A percentile compares a stretch with the other conserved stretches of the same genome.
phyloP scores from a whole-genome alignment of 2,888 invertebrate genomes.

The Helobdella robusta region DNA sequence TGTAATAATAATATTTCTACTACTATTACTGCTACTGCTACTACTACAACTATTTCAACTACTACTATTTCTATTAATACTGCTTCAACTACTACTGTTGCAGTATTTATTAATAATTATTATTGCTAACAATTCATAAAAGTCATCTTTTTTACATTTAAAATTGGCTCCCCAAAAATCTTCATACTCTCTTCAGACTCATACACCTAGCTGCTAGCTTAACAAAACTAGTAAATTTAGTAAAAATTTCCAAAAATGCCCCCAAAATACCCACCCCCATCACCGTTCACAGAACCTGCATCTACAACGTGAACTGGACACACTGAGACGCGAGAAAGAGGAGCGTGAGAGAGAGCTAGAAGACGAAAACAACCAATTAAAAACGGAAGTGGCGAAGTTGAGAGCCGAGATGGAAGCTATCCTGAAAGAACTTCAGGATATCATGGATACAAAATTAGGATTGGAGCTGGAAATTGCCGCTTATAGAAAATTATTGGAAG shows the following conservation, averaged over 20 bases:
- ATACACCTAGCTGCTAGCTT: too few species aligned
- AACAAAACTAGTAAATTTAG: too few species aligned
- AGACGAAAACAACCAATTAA: constrained; percentile 27
- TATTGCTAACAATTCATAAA: too few species aligned
- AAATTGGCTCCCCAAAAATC: too few species aligned
- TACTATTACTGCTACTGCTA: too few species aligned
- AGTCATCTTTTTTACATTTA: too few species aligned
- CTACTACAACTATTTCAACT: too few species aligned
- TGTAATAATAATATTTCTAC: too few species aligned
- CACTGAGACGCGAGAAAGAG: constrained; percentile 20
- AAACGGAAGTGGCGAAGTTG: constrained; percentile 20
- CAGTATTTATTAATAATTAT: too few species aligned
- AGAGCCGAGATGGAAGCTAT: constrained; percentile 29
- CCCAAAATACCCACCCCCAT: background rate
- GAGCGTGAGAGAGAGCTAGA: constrained; percentile 25
- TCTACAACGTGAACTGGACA: constrained; percentile 19
- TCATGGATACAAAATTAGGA: constrained; percentile 14
- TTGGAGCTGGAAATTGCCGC: constrained; percentile 14
- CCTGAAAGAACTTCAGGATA: constrained; percentile 22
- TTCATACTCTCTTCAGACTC: too few species aligned
- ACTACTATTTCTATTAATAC: too few species aligned
- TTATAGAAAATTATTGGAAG: constrained; percentile 19
- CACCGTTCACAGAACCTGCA: constrained; percentile 18
- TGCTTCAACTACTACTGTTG: too few species aligned
- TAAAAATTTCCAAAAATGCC: background rate